Evolutionary conservation across 2,888 invertebrate species (phyloP), one percentile per base, ranked within the genome.

Genomic region (Bursaphelenchus okinawaensis): DNA sequence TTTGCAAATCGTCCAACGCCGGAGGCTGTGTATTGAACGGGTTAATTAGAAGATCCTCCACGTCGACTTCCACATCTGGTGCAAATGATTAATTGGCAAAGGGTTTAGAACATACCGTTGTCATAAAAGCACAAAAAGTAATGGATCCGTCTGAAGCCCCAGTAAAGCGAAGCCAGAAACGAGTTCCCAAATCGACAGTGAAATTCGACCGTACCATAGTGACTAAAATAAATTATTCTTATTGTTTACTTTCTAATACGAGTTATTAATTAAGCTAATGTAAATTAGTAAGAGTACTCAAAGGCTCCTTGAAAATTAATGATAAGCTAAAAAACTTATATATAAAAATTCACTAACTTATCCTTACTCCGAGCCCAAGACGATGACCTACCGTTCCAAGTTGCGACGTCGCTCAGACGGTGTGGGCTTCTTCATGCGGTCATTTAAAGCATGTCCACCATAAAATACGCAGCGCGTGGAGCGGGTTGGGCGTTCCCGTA

Each of bases 21-120:
- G 78, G 78, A 3, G 78, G 78, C 31, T 75, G 73, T 0, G 76
- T 77, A 59, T 76, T 77, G 61, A 77, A 77, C 7, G 78, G 78
- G 51, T 78, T 76, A n/a, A 70, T 67, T 0, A 71, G 61, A 16
- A 74, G 65, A 40, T 78, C 78, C 51, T 78, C 78, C n/a, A 74
- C 66, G 31, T 78, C 78, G 26, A 75, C 66, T 69, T 78, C 78
- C 20, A 75, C 72, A 63, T 78, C 78, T 78, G 29, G 56, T 69
- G 29, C 24, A 8, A 52, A 52, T n/a, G 20, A n/a, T 7, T 8
- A 52, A 54, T 12, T 54, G 12, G 12, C 12, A 16, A 16, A 16
- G 62, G 4, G 16, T 54, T 54, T 54, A 26, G 61, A 55, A 54
- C 68, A 50, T 31, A 77, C 78, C 77, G 52, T 73, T 72, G 57